Evolutionary conservation across 2,113 vertebrate genomes (phyloP).

Genomic region (Nettapus auritus): DNA sequence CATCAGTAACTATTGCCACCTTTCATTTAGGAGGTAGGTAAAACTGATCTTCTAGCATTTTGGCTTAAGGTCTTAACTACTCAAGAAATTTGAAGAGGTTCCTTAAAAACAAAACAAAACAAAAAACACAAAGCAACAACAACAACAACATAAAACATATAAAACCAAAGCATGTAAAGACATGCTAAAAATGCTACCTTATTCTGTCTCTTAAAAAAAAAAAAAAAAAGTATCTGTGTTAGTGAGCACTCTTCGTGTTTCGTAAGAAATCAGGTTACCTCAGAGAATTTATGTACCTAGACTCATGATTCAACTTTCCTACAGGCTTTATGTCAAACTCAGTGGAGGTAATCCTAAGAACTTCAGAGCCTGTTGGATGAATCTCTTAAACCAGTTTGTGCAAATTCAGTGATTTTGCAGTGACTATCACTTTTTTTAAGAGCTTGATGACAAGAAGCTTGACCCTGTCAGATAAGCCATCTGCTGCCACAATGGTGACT

Average conservation of each 20-base stretch:
- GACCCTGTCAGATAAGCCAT: neutral
- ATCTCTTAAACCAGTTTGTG: neutral
- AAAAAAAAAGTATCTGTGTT: neutral
- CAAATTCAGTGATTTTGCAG: neutral
- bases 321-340: neutral
- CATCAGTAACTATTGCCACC: constrained; percentile 73
- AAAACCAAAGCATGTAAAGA: neutral
- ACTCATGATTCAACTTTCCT: neutral
- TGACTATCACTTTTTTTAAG: neutral
- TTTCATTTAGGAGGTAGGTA: constrained; percentile 80
- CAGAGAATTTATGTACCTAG: neutral
- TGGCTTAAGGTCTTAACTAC: neutral
- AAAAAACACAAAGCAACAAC: neutral
- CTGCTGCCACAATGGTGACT: neutral
- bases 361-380: neutral
- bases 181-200: neutral
- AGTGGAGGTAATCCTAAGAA: neutral
- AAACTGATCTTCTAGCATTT: neutral
- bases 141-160: neutral
- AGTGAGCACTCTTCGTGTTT: neutral
- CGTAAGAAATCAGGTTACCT: neutral
- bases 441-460: neutral
- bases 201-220: neutral
- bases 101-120: neutral
- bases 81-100: neutral